A percentile compares a stretch with the other conserved stretches of the same genome.
Evolutionary conservation across 2,113 vertebrate species (phyloP).

Genomic region (Gila orcuttii): DNA sequence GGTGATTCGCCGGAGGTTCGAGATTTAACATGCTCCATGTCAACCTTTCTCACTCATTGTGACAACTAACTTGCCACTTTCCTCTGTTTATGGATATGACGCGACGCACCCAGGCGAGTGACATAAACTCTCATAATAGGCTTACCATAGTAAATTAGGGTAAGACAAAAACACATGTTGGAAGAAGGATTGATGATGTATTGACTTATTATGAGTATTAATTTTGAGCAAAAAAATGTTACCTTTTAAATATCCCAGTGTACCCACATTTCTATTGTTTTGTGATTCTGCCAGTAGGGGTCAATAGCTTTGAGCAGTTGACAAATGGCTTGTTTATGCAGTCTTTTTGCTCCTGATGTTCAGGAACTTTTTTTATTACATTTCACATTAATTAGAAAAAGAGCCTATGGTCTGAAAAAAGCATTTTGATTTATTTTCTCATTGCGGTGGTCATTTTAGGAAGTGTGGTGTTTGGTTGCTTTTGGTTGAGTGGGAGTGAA

Average conservation of each 20-base stretch:
- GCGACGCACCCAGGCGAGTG: too few relatives aligned
- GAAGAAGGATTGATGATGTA: too few relatives aligned
- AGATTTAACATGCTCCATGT: too few relatives aligned
- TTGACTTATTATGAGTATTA: too few relatives aligned
- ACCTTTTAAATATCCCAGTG: background rate
- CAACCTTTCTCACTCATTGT: too few relatives aligned
- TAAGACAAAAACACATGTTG: too few relatives aligned
- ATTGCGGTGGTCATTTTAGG: constrained; percentile 25
- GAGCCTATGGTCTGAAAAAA: constrained; percentile 36
- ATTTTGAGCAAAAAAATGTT: too few relatives aligned
- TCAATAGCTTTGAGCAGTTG: constrained; percentile 33
- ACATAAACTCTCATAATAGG: too few relatives aligned
- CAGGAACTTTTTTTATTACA: background rate
- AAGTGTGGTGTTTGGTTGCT: constrained; percentile 16
- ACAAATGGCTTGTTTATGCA: constrained; percentile 34
- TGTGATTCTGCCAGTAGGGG: constrained; percentile 13
- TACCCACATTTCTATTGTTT: background rate
- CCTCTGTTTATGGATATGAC: too few relatives aligned
- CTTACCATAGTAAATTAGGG: too few relatives aligned
- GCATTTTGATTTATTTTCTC: constrained; percentile 44
- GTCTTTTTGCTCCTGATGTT: constrained; percentile 16
- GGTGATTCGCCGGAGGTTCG: too few relatives aligned
- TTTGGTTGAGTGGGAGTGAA: constrained; percentile 24
- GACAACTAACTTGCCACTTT: too few relatives aligned
- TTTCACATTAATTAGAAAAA: constrained; percentile 48